These are phyloP conservation scores for Pollenia amentaria DNA, from an alignment of 2,888 invertebrate genomes.

Conservation along the genomic window DNA sequence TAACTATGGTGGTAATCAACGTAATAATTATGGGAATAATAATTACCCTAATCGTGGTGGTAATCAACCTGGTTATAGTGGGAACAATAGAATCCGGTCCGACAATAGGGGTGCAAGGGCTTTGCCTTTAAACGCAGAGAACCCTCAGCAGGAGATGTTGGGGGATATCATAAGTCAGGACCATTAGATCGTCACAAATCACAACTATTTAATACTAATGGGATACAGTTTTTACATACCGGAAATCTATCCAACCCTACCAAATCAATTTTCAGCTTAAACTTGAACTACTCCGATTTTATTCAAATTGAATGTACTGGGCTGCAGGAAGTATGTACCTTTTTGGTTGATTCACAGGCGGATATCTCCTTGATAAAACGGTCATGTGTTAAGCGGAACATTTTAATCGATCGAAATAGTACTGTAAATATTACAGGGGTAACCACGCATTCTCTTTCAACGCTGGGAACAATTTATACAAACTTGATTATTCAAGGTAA, in stretches of 20 bases:
- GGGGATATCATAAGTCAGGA: conserved; percentile 11
- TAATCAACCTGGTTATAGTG: background rate
- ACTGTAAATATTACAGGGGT: conserved; percentile 1
- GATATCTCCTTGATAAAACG: background rate
- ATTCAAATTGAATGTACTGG: background rate
- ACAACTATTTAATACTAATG: background rate
- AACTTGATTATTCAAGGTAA: background rate
- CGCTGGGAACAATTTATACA: background rate
- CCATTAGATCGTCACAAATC: conserved; percentile 9
- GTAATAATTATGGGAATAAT: too few species aligned
- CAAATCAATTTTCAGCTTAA: conserved; percentile 34
- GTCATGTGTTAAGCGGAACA: background rate
- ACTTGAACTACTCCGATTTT: conserved; percentile 28
- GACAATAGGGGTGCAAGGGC: conserved; percentile 6
- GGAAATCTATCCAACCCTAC: background rate
- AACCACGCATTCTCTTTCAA: background rate
- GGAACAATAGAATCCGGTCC: background rate
- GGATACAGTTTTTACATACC: background rate
- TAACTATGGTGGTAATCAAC: too few species aligned
- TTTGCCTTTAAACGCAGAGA: too few species aligned
- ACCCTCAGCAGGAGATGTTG: too few species aligned
- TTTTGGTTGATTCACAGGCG: conserved; percentile 20
- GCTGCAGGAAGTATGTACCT: background rate
- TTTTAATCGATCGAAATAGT: background rate
- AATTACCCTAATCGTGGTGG: too few species aligned